Conservation (phyloP, 2,113 vertebrate species). For the Serilophus lunatus region DNA sequence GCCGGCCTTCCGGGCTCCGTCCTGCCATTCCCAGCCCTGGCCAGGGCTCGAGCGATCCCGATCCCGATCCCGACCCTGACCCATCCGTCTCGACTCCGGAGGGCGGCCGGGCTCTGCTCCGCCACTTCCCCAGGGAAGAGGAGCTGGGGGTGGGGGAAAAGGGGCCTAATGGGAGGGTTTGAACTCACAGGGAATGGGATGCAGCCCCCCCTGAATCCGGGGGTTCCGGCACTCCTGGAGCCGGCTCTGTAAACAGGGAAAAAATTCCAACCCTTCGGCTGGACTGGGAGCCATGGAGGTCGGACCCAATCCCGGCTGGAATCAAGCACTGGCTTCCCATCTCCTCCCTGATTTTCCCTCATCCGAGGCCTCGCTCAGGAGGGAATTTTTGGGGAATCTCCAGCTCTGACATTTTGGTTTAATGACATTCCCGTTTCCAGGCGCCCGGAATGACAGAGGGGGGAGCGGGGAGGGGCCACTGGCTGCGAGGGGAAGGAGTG, state of each 20-base stretch:
- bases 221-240: not conserved
- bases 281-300: not conserved
- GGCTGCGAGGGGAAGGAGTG: no score
- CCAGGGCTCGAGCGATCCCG: not conserved
- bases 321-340: not conserved
- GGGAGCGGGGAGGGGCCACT: no score
- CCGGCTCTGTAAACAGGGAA: not conserved
- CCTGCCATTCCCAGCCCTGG: not conserved
- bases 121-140: not conserved
- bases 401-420: not conserved
- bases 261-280: not conserved
- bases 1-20: not conserved
- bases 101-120: not conserved
- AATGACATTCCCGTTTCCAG: not conserved
- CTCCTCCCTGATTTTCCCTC: not conserved
- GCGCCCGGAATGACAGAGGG: not conserved
- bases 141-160: not conserved
- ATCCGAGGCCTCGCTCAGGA: not conserved
- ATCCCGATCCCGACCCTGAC: not conserved
- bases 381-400: not conserved
- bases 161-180: not conserved
- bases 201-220: not conserved
- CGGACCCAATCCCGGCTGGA: not conserved
- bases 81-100: not conserved
- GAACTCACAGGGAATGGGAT: not conserved